Evolutionary conservation across 2,113 vertebrate species (phyloP), one percentile per base, ranked within the genome.

Genomic region (Arenaria interpres): DNA sequence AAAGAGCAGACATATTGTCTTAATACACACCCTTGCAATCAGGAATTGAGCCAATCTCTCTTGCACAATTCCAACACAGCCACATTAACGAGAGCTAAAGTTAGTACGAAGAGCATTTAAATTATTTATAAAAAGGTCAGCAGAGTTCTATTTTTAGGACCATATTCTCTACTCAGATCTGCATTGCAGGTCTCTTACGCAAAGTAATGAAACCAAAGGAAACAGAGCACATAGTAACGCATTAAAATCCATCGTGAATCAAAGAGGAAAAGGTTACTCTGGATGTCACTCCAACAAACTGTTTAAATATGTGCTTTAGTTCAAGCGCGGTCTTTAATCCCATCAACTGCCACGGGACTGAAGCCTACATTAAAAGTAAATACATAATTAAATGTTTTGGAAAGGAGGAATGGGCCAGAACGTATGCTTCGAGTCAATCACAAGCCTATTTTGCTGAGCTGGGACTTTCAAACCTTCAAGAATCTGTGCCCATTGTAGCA

Each of bases 61-160:
- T 50, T 87, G 48, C 77, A 92, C 60, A 30, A 25, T 72, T 93
- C 76, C 21, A 16, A 78, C 77, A 86, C 76, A 93, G 80, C 12
- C 85, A 94, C 62, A 33, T 73, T 86, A 94, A 87, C 8, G 5
- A 71, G 77, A 89, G 96, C 90, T 91, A 95, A 90, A 96, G 84
- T 97, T 96, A 95, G 96, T 87, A 92, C 43, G 96, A 90, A 64
- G 89, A 95, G 77, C 92, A 79, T 87, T 97, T 97, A 90, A 95
- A 96, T 96, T 87, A 96, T 97, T 97, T 95, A 97, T 96, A 95
- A 96, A 97, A 96, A 95, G 96, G 96, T 97, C 96, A 97, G 96
- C 66, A 95, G 94, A 79, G 69, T 66, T 92, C 96, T 97, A 94
- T 97, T 95, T 96, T 96, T 95, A 97, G 95, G 94, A 87, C 30